Percentiles rank a stretch among this genome's conserved stretches.
Evolutionary conservation across 2,888 invertebrate species (phyloP).

Genomic region (Leptarthrus brevirostris): DNA sequence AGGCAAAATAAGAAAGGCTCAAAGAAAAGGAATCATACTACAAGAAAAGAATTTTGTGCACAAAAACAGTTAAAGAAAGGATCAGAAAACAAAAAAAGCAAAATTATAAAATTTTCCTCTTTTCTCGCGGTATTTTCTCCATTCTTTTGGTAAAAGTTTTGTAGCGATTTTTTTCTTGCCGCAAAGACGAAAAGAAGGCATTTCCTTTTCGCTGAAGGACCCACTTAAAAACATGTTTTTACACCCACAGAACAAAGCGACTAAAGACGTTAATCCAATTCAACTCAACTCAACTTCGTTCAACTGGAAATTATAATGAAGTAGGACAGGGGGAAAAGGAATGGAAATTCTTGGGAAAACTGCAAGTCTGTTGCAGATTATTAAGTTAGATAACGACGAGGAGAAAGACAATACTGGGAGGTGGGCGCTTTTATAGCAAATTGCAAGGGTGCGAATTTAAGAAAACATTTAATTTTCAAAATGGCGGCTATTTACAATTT

Average conservation of each 20-base stretch:
- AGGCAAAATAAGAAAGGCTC: background rate
- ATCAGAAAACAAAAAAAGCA: background rate
- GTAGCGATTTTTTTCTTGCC: constrained; percentile 27
- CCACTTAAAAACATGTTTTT: constrained; percentile 46
- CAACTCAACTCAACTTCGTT: constrained; percentile 35
- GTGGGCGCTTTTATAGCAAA: too few relatives aligned
- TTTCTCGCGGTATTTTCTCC: constrained; percentile 4
- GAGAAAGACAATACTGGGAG: too few relatives aligned
- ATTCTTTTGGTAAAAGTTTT: constrained; percentile 26
- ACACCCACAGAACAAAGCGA: constrained; percentile 46
- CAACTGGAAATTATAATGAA: constrained; percentile 44
- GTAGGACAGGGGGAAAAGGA: constrained; percentile 2
- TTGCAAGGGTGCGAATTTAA: too few relatives aligned
- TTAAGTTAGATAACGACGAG: constrained; percentile 19
- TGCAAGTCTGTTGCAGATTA: constrained; percentile 47
- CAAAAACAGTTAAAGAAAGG: constrained; percentile 9
- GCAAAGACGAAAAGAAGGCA: background rate
- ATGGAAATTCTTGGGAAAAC: constrained; percentile 20
- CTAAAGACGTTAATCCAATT: constrained; percentile 46
- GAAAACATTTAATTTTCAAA: too few relatives aligned
- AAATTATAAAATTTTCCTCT: constrained; percentile 30
- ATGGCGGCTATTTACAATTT: too few relatives aligned
- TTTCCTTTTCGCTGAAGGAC: constrained; percentile 5
- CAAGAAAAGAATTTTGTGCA: constrained; percentile 29
- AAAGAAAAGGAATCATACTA: background rate